A percentile compares a stretch with the other conserved stretches of the same genome.
Conservation (phyloP, 2,888 invertebrate species). For the Chelonus formosanus region DNA sequence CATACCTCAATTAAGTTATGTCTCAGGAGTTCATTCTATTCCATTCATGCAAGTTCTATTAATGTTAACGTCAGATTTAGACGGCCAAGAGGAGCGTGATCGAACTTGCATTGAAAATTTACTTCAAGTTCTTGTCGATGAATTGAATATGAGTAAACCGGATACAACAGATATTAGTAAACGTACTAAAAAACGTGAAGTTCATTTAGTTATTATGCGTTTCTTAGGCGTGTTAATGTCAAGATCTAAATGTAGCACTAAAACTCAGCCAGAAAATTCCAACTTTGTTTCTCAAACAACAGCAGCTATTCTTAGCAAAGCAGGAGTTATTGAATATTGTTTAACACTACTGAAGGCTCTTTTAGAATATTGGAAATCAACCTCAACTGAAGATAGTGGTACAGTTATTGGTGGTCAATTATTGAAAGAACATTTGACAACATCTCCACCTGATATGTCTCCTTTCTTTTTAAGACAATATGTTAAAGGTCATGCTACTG, state of each 20-base stretch:
- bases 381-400: constrained; percentile 60
- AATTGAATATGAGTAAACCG: constrained; percentile 74
- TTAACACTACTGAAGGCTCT: constrained; percentile 76
- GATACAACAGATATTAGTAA: constrained; percentile 69
- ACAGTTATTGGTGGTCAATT: constrained; percentile 74
- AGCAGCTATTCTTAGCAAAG: constrained; percentile 75
- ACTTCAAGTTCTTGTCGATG: constrained; percentile 76
- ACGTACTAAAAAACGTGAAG: constrained; percentile 81
- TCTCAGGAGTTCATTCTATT: constrained; percentile 86
- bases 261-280: constrained; percentile 63
- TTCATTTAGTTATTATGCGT: constrained; percentile 87
- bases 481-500: constrained; percentile 88
- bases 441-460: constrained; percentile 91
- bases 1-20: constrained; percentile 77
- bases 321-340: constrained; percentile 78
- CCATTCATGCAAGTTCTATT: constrained; percentile 92
- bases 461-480: constrained; percentile 94
- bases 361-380: constrained; percentile 79
- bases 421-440: constrained; percentile 82
- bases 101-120: constrained; percentile 80
- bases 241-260: constrained; percentile 71
- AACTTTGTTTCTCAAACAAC: constrained; percentile 76
- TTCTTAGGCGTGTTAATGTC: constrained; percentile 87
- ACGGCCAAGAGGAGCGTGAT: constrained; percentile 84
- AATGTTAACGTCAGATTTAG: constrained; percentile 89